phyloP scores from a whole-genome alignment of 2,888 invertebrate genomes.

The Lysandra coridon region DNA sequence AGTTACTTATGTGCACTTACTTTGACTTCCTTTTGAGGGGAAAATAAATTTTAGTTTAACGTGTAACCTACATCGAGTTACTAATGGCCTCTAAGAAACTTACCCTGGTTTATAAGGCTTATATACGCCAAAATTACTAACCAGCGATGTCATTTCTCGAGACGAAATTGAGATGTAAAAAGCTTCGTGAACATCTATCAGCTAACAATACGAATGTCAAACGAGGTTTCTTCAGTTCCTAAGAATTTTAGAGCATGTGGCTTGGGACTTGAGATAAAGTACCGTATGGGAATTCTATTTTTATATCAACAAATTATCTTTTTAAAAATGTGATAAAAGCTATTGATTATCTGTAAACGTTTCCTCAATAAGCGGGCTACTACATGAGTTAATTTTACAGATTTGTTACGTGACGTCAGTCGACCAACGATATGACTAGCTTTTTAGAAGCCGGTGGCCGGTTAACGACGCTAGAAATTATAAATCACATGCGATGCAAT shows the following conservation, averaged over 20 bases:
- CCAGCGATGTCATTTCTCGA: too few species aligned
- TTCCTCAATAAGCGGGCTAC: background rate
- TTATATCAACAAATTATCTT: too few species aligned
- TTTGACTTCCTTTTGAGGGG: conserved; percentile 3
- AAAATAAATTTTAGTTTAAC: background rate
- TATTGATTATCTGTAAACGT: background rate
- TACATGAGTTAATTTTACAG: background rate
- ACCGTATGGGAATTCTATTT: too few species aligned
- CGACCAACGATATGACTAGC: background rate
- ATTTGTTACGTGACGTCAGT: background rate
- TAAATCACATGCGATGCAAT: background rate
- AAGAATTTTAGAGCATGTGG: too few species aligned
- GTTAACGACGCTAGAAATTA: background rate
- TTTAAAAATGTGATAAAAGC: too few species aligned
- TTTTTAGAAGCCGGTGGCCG: background rate
- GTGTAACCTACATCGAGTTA: background rate
- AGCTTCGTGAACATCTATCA: too few species aligned
- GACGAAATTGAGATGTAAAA: too few species aligned
- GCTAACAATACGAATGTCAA: too few species aligned
- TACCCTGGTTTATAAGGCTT: background rate
- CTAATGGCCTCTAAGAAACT: background rate
- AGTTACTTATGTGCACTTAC: conserved; percentile 13
- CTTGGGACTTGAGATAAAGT: too few species aligned
- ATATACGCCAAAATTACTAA: too few species aligned
- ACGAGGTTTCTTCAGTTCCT: too few species aligned